phyloP scores from a whole-genome alignment of 2,888 invertebrate species.

The Sipha maydis region DNA sequence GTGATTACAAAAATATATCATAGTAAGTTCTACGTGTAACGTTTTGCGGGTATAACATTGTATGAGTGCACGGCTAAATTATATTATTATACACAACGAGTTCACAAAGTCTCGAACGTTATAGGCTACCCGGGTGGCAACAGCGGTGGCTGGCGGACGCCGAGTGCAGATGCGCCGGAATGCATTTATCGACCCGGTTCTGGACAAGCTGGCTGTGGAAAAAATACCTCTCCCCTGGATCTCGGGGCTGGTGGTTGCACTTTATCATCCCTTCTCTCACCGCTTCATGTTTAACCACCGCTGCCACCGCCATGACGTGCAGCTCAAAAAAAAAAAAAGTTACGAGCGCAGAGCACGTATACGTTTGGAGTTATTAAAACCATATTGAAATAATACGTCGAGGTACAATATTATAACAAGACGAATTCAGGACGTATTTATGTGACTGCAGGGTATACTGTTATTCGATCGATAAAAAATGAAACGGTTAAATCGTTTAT shows the following conservation, averaged over 20 bases:
- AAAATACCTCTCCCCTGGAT: constrained; percentile 17
- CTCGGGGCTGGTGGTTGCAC: constrained; percentile 23
- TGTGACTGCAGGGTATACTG: background rate
- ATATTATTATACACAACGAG: background rate
- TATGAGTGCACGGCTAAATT: background rate
- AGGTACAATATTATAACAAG: background rate
- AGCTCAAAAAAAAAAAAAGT: background rate
- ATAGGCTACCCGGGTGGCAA: constrained; percentile 6
- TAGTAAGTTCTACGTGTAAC: background rate
- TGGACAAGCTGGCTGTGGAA: constrained; percentile 36
- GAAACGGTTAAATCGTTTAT: no score
- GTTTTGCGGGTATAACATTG: background rate
- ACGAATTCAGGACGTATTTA: background rate
- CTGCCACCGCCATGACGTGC: background rate
- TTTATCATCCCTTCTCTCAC: background rate
- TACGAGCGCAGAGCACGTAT: background rate
- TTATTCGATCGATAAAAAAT: no score
- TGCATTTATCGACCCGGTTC: constrained; percentile 60
- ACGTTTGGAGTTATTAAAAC: background rate
- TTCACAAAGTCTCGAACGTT: background rate
- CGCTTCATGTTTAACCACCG: background rate
- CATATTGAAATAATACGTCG: background rate
- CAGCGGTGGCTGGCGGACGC: background rate
- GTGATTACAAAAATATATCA: background rate
- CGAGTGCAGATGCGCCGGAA: constrained; percentile 58